phyloP scores from a whole-genome alignment of 2,797 vertebrate genomes.

The Chelidonichthys spinosus region DNA sequence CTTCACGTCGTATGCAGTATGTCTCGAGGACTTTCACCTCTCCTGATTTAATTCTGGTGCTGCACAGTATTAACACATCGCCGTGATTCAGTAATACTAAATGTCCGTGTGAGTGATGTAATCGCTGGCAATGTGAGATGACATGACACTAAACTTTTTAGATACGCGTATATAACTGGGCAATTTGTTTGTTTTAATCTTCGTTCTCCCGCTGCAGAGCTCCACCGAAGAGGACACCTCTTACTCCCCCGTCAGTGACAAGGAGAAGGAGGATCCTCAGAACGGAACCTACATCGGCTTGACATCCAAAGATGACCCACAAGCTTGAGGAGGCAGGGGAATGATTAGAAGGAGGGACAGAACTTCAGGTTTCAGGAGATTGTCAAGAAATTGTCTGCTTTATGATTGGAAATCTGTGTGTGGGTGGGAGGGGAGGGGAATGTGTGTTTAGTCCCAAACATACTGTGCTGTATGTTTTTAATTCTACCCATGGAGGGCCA shows the following conservation, averaged over 20 bases:
- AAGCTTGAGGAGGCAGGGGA: slow-evolving; percentile 43
- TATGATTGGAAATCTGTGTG: slow-evolving; percentile 20
- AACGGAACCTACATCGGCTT: slow-evolving; percentile 76
- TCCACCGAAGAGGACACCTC: slow-evolving; percentile 67
- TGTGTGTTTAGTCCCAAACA: slow-evolving; percentile 19
- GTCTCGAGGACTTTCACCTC: not conserved
- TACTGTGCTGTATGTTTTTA: slow-evolving; percentile 10
- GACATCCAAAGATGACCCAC: slow-evolving; percentile 55
- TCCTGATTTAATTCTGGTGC: slow-evolving; percentile 3
- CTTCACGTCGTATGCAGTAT: slow-evolving; percentile 12
- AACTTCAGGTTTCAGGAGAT: slow-evolving; percentile 18
- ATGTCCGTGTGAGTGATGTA: not conserved
- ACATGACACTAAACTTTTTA: not conserved
- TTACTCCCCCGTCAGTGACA: slow-evolving; percentile 71
- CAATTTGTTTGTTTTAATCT: slow-evolving; percentile 2
- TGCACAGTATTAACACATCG: slow-evolving; percentile 21
- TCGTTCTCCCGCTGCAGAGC: slow-evolving; percentile 46
- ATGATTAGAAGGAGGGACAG: not conserved
- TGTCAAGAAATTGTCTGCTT: not conserved
- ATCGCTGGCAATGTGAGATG: not conserved
- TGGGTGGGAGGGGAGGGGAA: not conserved
- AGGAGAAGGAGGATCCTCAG: slow-evolving; percentile 77
- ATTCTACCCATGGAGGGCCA: slow-evolving; percentile 9
- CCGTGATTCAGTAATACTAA: not conserved
- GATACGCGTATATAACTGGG: not conserved